These are phyloP conservation scores for Diadema setosum DNA, from an alignment of 35 echinoderm and acorn worm species.

Conservation along the genomic window DNA sequence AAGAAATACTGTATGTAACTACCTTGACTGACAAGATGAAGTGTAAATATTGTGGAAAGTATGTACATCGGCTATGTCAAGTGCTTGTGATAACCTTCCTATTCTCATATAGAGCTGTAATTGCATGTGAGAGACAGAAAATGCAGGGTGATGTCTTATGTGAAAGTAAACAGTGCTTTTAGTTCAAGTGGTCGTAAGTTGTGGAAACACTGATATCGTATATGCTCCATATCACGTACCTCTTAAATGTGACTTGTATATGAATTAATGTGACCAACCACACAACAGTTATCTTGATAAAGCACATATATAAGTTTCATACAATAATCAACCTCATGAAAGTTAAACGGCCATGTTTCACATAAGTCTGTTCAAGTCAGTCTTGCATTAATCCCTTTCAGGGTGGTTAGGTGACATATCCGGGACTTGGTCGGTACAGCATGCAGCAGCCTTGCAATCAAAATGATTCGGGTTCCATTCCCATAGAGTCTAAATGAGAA, in stretches of 20 bases:
- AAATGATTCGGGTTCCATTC: too few species aligned
- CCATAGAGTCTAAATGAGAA: too few species aligned
- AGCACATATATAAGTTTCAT: too few species aligned
- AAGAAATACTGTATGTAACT: not conserved
- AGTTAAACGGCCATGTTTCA: too few species aligned
- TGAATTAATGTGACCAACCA: too few species aligned
- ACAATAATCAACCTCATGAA: too few species aligned
- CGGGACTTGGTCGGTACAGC: too few species aligned
- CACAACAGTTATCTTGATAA: too few species aligned
- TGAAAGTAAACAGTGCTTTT: not conserved
- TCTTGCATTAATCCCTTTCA: too few species aligned
- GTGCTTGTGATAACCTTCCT: not conserved
- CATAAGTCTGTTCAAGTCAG: too few species aligned
- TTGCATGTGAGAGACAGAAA: not conserved
- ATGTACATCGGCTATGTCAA: not conserved
- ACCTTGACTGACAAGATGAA: not conserved
- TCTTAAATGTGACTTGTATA: not conserved
- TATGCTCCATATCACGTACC: not conserved
- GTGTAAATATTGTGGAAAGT: conserved; percentile 7
- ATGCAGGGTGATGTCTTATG: not conserved
- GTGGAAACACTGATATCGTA: not conserved
- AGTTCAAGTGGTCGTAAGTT: not conserved
- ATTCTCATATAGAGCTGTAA: not conserved
- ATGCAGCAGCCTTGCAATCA: too few species aligned
- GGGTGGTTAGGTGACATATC: too few species aligned